Evolutionary conservation across 2,888 invertebrate species (phyloP).

Genomic region (Nomada fucata): DNA sequence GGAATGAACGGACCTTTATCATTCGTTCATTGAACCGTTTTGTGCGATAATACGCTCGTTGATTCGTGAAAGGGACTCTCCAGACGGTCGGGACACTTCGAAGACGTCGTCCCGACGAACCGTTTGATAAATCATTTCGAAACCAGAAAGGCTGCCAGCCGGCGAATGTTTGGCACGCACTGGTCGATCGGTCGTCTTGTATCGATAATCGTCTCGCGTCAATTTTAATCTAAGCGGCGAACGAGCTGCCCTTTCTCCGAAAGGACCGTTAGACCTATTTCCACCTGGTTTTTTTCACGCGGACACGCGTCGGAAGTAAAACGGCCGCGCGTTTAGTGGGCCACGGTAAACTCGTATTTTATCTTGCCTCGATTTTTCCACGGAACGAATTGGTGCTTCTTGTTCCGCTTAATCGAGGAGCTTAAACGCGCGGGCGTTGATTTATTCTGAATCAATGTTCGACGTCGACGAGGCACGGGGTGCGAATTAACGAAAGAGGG

Average conservation of each 20-base stretch:
- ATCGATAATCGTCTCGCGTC: constrained; percentile 49
- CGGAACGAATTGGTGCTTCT: not conserved
- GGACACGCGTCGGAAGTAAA: constrained; percentile 49
- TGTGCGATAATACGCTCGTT: no score
- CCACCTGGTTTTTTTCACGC: constrained; percentile 36
- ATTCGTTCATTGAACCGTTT: no score
- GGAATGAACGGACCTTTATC: no score
- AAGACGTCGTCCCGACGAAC: not conserved
- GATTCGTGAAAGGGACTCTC: no score
- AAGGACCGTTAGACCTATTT: constrained; percentile 59
- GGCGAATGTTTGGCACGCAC: constrained; percentile 39
- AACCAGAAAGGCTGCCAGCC: constrained; percentile 40
- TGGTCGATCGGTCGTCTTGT: constrained; percentile 16
- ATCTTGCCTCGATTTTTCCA: not conserved
- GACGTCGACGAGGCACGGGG: no score
- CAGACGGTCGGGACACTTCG: no score
- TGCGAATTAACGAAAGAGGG: no score
- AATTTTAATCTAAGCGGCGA: constrained; percentile 56
- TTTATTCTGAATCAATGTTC: no score
- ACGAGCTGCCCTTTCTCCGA: constrained; percentile 60
- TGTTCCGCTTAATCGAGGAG: not conserved
- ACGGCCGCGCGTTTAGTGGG: constrained; percentile 37
- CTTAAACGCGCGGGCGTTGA: no score
- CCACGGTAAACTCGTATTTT: constrained; percentile 18
- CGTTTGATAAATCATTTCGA: constrained; percentile 4